These are phyloP conservation scores for Atopsyche davidsoni DNA, from an alignment of 1,140 invertebrate genomes.

Conservation along the genomic window DNA sequence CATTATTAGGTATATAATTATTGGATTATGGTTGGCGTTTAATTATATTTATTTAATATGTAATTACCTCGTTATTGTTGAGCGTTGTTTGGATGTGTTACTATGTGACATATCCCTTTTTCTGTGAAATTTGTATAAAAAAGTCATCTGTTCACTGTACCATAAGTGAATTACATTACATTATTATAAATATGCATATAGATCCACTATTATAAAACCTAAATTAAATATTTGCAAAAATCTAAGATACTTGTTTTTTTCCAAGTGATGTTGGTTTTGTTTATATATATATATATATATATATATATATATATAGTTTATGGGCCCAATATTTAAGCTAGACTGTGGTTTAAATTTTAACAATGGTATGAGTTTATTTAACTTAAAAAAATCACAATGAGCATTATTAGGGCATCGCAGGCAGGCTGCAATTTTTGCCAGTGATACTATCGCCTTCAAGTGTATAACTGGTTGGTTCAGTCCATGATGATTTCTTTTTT, in stretches of 20 bases:
- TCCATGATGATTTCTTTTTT: too few relatives aligned
- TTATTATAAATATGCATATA: conserved; percentile 50
- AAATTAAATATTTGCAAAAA: conserved; percentile 53
- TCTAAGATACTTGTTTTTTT: too few relatives aligned
- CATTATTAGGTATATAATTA: conserved; percentile 21
- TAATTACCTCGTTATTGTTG: conserved; percentile 29
- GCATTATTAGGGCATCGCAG: too few relatives aligned
- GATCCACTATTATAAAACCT: conserved; percentile 51
- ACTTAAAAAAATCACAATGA: too few relatives aligned
- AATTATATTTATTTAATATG: conserved; percentile 17
- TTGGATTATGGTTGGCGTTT: conserved; percentile 19
- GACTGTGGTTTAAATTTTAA: conserved; percentile 7
- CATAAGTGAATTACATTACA: conserved; percentile 47
- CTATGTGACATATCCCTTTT: conserved; percentile 19
- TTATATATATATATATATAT: conserved; percentile 8
- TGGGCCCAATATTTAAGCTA: neutral
- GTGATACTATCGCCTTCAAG: too few relatives aligned
- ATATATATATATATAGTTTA: conserved; percentile 7
- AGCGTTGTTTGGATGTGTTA: conserved; percentile 26
- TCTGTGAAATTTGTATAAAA: conserved; percentile 30
- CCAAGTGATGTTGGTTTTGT: neutral
- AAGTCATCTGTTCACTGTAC: conserved; percentile 41
- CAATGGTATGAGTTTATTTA: too few relatives aligned
- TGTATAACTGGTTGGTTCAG: too few relatives aligned
- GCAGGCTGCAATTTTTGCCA: too few relatives aligned